Percentiles rank a stretch among this genome's conserved stretches.
Evolutionary conservation across 2,888 invertebrate species (phyloP).

Genomic region (Drosophila anomelani): DNA sequence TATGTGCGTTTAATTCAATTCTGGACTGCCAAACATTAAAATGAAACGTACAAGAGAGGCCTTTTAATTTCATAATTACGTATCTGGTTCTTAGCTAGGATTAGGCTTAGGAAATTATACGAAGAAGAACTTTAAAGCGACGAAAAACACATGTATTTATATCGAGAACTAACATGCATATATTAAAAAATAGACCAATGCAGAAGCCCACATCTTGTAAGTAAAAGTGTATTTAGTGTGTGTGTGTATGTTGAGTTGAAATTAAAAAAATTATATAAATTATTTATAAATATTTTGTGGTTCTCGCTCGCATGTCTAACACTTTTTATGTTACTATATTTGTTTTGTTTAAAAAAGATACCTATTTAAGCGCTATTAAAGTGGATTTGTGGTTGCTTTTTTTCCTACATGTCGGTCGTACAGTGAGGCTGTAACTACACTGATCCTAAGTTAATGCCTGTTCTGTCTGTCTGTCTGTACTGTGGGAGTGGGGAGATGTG

Average conservation of each 20-base stretch:
- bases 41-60: slow-evolving; percentile 57
- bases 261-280: slow-evolving; percentile 65
- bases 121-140: slow-evolving; percentile 26
- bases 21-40: slow-evolving; percentile 53
- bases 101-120: slow-evolving; percentile 33
- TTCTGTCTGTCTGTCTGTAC: slow-evolving; percentile 23
- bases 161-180: slow-evolving; percentile 22
- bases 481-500: slow-evolving; percentile 1
- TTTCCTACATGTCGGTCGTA: slow-evolving; percentile 42
- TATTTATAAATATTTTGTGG: slow-evolving; percentile 74
- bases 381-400: slow-evolving; percentile 56
- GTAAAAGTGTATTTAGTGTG: slow-evolving; percentile 12
- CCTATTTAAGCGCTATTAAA: slow-evolving; percentile 79
- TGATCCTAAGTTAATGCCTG: slow-evolving; percentile 64
- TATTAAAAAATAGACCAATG: slow-evolving; percentile 42
- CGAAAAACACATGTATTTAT: slow-evolving; percentile 22
- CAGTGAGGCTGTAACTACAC: slow-evolving; percentile 67
- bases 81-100: slow-evolving; percentile 64
- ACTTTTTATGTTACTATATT: slow-evolving; percentile 77
- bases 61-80: slow-evolving; percentile 72
- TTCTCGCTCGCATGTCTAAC: slow-evolving; percentile 62
- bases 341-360: slow-evolving; percentile 66
- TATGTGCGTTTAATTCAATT: slow-evolving; percentile 50
- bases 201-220: slow-evolving; percentile 15
- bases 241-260: slow-evolving; percentile 60